A percentile compares a stretch with the other conserved stretches of the same genome.
Evolutionary conservation across 2,113 vertebrate genomes (phyloP).

Genomic region (Serinus canaria): DNA sequence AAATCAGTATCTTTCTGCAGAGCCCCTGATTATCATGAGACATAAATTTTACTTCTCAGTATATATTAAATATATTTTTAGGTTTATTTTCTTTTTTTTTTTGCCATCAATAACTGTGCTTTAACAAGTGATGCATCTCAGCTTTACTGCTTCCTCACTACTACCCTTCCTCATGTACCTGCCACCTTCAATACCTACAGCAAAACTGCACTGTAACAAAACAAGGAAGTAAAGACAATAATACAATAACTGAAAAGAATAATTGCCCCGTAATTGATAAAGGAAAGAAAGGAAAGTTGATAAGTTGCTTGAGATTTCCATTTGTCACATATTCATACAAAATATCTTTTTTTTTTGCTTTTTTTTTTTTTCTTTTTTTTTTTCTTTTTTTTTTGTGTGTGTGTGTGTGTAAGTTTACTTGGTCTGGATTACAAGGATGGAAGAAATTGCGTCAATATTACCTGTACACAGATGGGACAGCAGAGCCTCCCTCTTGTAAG

Average conservation of each 20-base stretch:
- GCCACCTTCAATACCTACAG: neutral
- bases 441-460: neutral
- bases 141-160: neutral
- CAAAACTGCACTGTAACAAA: neutral
- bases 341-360: neutral
- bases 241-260: neutral
- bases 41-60: neutral
- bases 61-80: neutral
- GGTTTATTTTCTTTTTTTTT: neutral
- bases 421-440: neutral
- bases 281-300: neutral
- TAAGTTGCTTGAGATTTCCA: neutral
- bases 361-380: too few species aligned
- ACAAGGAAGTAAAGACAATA: neutral
- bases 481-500: neutral
- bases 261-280: neutral
- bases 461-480: neutral
- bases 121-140: neutral
- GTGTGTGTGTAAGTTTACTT: neutral
- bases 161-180: neutral
- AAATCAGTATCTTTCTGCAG: neutral
- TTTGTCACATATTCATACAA: neutral
- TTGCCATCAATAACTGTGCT: neutral
- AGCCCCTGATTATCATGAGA: neutral
- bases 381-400: neutral